Percentiles rank a stretch among this genome's conserved stretches.
Conservation (phyloP, 1,140 invertebrate genomes). For the Cherax destructor region DNA sequence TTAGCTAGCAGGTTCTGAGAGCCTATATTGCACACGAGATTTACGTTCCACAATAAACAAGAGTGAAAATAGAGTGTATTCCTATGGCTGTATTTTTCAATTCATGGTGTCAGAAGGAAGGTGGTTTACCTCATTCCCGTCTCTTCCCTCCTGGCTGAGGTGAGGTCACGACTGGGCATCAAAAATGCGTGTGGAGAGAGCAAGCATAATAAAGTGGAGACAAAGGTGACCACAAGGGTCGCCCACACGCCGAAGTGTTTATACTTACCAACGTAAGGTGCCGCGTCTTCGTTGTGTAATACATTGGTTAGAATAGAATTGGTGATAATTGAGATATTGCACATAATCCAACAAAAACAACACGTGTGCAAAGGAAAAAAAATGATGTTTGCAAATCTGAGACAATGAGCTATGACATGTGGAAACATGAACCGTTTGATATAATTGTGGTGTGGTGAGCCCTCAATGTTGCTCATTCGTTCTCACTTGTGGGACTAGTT, state of each 20-base stretch:
- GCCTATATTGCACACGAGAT: too few species aligned
- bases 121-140: too few species aligned
- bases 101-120: too few species aligned
- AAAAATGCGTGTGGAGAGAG: neutral
- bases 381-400: neutral
- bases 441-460: neutral
- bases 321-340: constrained; percentile 16
- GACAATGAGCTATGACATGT: neutral
- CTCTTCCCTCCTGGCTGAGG: too few species aligned
- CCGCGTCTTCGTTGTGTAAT: constrained; percentile 41
- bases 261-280: constrained; percentile 49
- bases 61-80: too few species aligned
- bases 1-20: too few species aligned
- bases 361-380: constrained; percentile 7
- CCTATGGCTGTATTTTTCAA: too few species aligned
- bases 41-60: too few species aligned
- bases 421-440: neutral
- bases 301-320: constrained; percentile 44
- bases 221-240: too few species aligned
- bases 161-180: neutral
- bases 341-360: constrained; percentile 20
- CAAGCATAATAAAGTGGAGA: constrained; percentile 11
- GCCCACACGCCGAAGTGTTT: neutral
- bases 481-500: too few species aligned
- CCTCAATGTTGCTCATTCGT: too few species aligned